Evolutionary conservation across 2,797 vertebrate species (phyloP).

Genomic region (Rhodeus uyekii): DNA sequence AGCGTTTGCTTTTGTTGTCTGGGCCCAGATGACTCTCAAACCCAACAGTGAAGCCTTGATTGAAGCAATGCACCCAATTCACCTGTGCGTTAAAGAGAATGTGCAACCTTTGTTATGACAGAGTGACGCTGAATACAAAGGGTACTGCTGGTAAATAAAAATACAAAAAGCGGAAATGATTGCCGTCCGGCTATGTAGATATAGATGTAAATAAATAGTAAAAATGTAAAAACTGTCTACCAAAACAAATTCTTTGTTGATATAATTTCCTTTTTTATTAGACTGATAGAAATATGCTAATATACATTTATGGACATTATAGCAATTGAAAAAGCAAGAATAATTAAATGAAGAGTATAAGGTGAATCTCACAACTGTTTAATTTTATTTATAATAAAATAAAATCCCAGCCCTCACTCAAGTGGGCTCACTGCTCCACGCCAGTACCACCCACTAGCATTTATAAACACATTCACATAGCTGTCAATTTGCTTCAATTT

Average conservation of each 20-base stretch:
- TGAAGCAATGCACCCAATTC: conserved; percentile 67
- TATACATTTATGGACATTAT: not conserved
- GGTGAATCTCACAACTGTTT: no score
- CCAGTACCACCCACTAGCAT: conserved; percentile 39
- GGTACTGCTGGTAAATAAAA: not conserved
- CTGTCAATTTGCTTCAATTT: conserved; percentile 54
- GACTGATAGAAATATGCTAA: not conserved
- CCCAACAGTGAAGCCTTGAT: conserved; percentile 68
- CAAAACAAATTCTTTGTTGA: not conserved
- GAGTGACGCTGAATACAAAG: conserved; percentile 44
- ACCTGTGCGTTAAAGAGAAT: conserved; percentile 63
- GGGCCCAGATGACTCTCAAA: conserved; percentile 60
- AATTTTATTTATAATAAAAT: no score
- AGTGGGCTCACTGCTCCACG: conserved; percentile 40
- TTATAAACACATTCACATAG: conserved; percentile 48
- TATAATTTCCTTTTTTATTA: not conserved
- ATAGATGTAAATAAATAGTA: not conserved
- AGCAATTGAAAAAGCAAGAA: not conserved
- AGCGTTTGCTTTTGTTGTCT: conserved; percentile 67
- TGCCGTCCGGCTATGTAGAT: not conserved
- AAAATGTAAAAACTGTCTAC: not conserved
- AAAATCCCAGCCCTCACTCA: conserved; percentile 54
- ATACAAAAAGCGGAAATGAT: conserved; percentile 9
- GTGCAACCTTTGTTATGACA: conserved; percentile 61
- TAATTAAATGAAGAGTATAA: not conserved